These are phyloP conservation scores for Fregata magnificens DNA, from an alignment of 2,113 vertebrate species.

Conservation along the genomic window DNA sequence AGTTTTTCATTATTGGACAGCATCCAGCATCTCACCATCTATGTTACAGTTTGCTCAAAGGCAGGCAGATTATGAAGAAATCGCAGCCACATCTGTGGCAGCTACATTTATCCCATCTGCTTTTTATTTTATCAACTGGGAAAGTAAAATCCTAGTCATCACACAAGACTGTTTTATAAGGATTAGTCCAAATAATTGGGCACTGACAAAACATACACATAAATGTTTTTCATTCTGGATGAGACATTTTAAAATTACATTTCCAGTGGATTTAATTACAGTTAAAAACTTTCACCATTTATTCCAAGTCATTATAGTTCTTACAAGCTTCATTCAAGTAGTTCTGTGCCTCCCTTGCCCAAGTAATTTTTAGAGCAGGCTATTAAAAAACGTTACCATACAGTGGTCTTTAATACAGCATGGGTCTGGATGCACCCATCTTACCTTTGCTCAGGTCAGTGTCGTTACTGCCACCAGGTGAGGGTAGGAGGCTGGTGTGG, in stretches of 20 bases:
- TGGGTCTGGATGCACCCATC: neutral
- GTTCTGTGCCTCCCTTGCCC: neutral
- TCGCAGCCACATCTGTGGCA: constrained; percentile 23
- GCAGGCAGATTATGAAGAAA: constrained; percentile 39
- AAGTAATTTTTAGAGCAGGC: neutral
- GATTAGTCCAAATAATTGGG: constrained; percentile 16
- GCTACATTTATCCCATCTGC: constrained; percentile 47
- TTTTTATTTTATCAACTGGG: constrained; percentile 61
- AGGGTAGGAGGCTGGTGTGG: neutral
- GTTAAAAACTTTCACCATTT: neutral
- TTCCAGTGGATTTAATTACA: neutral
- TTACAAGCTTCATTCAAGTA: neutral
- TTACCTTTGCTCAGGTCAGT: neutral
- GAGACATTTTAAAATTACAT: neutral
- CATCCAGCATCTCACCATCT: constrained; percentile 43
- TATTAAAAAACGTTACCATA: neutral
- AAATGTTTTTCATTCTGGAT: neutral
- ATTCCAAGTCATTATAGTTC: neutral
- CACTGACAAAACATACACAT: neutral
- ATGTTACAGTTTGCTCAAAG: constrained; percentile 33
- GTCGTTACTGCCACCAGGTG: neutral
- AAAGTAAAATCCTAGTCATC: constrained; percentile 27
- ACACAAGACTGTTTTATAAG: neutral
- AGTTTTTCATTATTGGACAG: neutral
- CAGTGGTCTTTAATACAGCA: neutral